Percentiles rank a stretch among this genome's conserved stretches.
These are phyloP conservation scores for Limulus polyphemus DNA, from an alignment of 2,888 invertebrate genomes.

Conservation along the genomic window DNA sequence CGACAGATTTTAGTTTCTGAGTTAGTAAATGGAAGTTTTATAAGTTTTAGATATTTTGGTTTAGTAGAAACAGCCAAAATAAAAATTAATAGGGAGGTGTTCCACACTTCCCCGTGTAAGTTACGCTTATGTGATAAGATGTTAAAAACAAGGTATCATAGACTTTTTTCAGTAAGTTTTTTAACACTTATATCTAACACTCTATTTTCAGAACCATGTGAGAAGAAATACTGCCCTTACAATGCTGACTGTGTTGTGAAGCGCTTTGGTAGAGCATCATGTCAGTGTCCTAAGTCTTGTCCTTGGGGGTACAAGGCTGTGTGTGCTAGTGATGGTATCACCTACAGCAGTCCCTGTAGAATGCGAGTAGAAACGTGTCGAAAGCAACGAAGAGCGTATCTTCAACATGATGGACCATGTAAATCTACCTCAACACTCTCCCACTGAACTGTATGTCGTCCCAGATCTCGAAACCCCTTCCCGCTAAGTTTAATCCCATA, in stretches of 20 bases:
- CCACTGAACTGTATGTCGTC: no score
- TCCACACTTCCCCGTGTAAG: no score
- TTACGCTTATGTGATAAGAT: no score
- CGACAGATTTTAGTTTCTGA: no score
- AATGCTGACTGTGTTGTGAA: slow-evolving; percentile 25
- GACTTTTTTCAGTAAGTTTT: no score
- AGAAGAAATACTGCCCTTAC: slow-evolving; percentile 24
- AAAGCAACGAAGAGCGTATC: slow-evolving; percentile 13
- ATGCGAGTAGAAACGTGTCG: slow-evolving; percentile 17
- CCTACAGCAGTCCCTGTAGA: slow-evolving; percentile 16
- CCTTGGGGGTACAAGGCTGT: slow-evolving; percentile 21
- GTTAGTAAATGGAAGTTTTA: no score
- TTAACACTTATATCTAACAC: not conserved
- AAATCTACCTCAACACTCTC: not conserved
- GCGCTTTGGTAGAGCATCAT: slow-evolving; percentile 9
- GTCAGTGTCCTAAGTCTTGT: slow-evolving; percentile 23
- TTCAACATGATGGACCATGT: slow-evolving; percentile 16
- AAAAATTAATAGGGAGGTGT: no score
- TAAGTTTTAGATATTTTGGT: no score
- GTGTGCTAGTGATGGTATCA: slow-evolving; percentile 21
- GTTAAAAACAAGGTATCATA: no score
- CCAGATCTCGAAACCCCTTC: no score
- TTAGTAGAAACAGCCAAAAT: no score
- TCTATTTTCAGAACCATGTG: slow-evolving; percentile 23
- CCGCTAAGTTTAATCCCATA: no score